Percentiles rank a stretch among this genome's conserved stretches.
Conservation (phyloP, 1,140 invertebrate species). For the Cheumatopsyche charites region DNA sequence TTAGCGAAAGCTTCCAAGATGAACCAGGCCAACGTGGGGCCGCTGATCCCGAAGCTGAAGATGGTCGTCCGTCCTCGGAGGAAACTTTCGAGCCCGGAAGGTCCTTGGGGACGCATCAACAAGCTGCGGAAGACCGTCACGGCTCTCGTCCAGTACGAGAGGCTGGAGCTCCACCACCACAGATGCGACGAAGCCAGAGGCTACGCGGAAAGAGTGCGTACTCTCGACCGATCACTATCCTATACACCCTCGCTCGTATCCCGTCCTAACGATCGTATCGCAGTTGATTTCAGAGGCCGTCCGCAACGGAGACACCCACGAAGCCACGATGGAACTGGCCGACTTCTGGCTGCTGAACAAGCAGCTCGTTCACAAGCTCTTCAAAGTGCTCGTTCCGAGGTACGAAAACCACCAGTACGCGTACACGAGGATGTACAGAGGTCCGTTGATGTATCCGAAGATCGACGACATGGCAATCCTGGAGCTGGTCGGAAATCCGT, state of each 20-base stretch:
- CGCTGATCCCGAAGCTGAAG: conserved; percentile 75
- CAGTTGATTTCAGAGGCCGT: conserved; percentile 90
- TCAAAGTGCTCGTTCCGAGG: conserved; percentile 88
- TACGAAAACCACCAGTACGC: conserved; percentile 71
- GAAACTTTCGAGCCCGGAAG: conserved; percentile 69
- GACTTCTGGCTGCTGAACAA: conserved; percentile 90
- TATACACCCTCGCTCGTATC: too few species aligned
- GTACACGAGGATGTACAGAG: conserved; percentile 76
- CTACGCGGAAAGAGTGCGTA: conserved; percentile 83
- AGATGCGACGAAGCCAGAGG: conserved; percentile 84
- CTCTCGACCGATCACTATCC: too few species aligned
- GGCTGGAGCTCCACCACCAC: conserved; percentile 80
- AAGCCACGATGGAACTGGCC: conserved; percentile 87
- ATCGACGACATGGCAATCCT: conserved; percentile 67
- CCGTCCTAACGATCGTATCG: too few species aligned
- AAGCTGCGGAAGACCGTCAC: conserved; percentile 83
- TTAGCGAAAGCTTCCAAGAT: too few species aligned
- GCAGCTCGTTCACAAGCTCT: conserved; percentile 88
- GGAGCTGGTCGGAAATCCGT: conserved; percentile 80
- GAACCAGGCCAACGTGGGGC: conserved; percentile 78
- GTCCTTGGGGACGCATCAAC: conserved; percentile 76
- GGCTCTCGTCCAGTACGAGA: conserved; percentile 85
- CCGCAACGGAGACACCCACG: conserved; percentile 81
- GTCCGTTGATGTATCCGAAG: conserved; percentile 67
- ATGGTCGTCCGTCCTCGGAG: conserved; percentile 66